Percentiles rank a stretch among this genome's conserved stretches.
Conservation (phyloP, 2,797 vertebrate genomes). For the Ctenopoma multispine region DNA sequence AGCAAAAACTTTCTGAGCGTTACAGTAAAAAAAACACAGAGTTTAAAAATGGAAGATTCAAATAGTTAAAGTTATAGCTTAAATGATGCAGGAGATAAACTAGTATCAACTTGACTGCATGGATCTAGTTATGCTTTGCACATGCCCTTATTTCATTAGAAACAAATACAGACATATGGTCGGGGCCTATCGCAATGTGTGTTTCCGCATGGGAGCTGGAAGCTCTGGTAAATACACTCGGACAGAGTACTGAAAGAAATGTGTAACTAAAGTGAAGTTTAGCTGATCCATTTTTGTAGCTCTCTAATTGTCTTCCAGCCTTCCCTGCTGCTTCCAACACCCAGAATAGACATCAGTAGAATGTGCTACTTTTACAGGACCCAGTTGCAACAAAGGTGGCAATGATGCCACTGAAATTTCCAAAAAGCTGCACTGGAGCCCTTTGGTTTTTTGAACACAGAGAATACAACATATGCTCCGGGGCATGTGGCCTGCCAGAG, state of each 20-base stretch:
- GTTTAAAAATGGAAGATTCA: slow-evolving; percentile 42
- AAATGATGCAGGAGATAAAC: slow-evolving; percentile 56
- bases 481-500: slow-evolving; percentile 83
- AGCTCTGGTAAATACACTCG: slow-evolving; percentile 61
- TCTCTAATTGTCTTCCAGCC: slow-evolving; percentile 85
- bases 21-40: slow-evolving; percentile 41
- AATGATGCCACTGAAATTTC: slow-evolving; percentile 75
- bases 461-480: slow-evolving; percentile 86
- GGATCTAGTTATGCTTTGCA: slow-evolving; percentile 66
- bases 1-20: slow-evolving; percentile 65
- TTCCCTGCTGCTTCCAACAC: slow-evolving; percentile 75
- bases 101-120: slow-evolving; percentile 60
- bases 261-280: slow-evolving; percentile 69
- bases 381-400: slow-evolving; percentile 86
- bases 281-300: slow-evolving; percentile 79
- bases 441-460: slow-evolving; percentile 84
- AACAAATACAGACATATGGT: slow-evolving; percentile 76
- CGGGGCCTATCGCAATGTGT: slow-evolving; percentile 53
- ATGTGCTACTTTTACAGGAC: slow-evolving; percentile 82
- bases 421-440: slow-evolving; percentile 78
- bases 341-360: slow-evolving; percentile 85
- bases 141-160: slow-evolving; percentile 74
- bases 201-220: slow-evolving; percentile 67
- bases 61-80: slow-evolving; percentile 30
- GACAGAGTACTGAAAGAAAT: slow-evolving; percentile 75